Conservation (phyloP, 2,113 vertebrate genomes). For the Delphinapterus leucas region DNA sequence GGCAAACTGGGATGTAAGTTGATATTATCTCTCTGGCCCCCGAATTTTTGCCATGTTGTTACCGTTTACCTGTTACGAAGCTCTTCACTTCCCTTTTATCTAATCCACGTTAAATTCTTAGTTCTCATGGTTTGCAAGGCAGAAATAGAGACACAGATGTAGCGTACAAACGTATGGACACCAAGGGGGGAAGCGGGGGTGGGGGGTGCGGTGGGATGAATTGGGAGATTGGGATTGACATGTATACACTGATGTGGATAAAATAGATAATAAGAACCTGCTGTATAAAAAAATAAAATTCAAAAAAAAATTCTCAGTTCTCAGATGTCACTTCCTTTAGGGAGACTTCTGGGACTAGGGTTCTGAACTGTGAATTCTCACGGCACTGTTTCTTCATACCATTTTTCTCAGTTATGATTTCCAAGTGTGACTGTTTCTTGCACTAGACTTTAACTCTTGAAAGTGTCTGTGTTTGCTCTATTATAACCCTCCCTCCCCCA, state of each 20-base stretch:
- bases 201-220: too few species aligned
- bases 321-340: background rate
- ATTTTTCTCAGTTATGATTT: constrained; percentile 1
- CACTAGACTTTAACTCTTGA: background rate
- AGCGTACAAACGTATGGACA: too few species aligned
- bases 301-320: background rate
- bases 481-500: background rate
- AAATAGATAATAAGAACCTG: too few species aligned
- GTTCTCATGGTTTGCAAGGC: background rate
- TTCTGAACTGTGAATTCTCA: background rate
- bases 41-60: background rate
- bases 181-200: too few species aligned
- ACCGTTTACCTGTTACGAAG: background rate
- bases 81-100: background rate
- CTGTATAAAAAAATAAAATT: too few species aligned
- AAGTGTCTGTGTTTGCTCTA: background rate
- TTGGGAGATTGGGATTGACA: too few species aligned
- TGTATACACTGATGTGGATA: too few species aligned
- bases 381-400: background rate
- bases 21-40: background rate
- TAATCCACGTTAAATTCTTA: background rate
- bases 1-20: background rate
- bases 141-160: too few species aligned
- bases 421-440: background rate
- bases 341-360: background rate